Evolutionary conservation across 2,797 vertebrate species (phyloP).

Genomic region (Falco columbarius): DNA sequence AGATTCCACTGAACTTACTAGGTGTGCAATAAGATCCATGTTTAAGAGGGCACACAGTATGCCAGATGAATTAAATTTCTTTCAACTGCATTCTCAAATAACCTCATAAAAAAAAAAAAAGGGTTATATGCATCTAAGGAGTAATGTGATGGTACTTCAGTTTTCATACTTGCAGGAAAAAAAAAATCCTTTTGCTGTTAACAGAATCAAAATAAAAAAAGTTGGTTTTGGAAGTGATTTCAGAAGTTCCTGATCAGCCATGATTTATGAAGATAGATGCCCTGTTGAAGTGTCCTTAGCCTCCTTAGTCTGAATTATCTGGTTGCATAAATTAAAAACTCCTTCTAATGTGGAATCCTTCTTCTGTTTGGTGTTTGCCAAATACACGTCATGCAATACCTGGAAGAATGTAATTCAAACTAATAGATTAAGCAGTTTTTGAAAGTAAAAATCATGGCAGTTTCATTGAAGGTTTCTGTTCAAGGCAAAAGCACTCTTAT

Average conservation of each 20-base stretch:
- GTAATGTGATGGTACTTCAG: not conserved
- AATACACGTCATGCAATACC: not conserved
- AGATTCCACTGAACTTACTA: not conserved
- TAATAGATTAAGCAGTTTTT: not conserved
- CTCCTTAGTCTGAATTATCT: not conserved
- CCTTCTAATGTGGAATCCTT: accelerated
- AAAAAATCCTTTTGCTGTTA: not conserved
- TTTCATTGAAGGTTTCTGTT: not conserved
- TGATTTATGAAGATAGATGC: not conserved
- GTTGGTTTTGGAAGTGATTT: not conserved
- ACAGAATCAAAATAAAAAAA: not conserved
- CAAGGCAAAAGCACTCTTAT: not conserved
- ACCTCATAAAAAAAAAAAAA: not conserved
- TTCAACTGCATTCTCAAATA: not conserved
- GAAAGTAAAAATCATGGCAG: not conserved
- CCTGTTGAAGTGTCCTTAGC: not conserved
- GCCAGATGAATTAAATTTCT: not conserved
- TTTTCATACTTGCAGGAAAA: not conserved
- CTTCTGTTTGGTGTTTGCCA: not conserved
- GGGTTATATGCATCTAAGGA: not conserved
- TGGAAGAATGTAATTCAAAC: not conserved
- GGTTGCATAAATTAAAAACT: not conserved
- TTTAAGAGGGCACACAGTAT: not conserved
- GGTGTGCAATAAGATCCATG: not conserved
- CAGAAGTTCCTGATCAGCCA: not conserved